Base-by-base conservation (phyloP, 2,888 invertebrate genomes). In the Halictus ligatus region DNA sequence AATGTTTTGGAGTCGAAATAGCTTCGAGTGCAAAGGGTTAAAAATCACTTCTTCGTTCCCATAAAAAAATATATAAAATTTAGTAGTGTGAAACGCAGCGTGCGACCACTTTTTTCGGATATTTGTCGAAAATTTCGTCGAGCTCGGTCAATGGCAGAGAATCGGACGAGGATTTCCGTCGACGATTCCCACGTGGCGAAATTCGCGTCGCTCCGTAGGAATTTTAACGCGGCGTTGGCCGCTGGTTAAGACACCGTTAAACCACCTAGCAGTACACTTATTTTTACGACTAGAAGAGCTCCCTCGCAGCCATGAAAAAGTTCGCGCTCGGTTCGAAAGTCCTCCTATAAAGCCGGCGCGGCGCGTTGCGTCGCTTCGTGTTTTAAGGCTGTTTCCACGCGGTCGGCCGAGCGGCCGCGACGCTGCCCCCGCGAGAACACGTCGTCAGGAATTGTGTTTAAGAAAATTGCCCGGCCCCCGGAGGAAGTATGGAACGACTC, bases 161-260 rank as follows among this genome's bases (percentile, higher is more conserved):
- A 46, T 50, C 50, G 4, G 50, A 2, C 15, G 50, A 2, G 25
- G 60, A 25, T n/a, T 43, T 43, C 10, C 25, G 25, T n/a, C 25
- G 60, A 60, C 3, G n/a, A 29, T 60, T 60, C 64, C 1, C 15
- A 29, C 2, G 46, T 12, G 29, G 29, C 29, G 6, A 13, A 18
- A 35, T 64, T 64, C 29, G 82, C 81, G 72, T 75, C 54, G 71
- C 78, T 80, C 79, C 15, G 35, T 50, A 79, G 76, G 73, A 88
- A 90, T 88, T 90, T 84, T 86, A 84, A 82, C 88, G 79, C 80
- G 76, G 50, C 73, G 84, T 79, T 80, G 80, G 64, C 15, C 81
- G 84, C 86, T 87, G 90, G 83, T 89, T 90, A 90, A 89, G 83
- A 83, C 90, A 83, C 79, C 83, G 89, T 89, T 89, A 90, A 89